Evolutionary conservation across 1,140 invertebrate genomes (phyloP).

Genomic region (Ephestia elutella): DNA sequence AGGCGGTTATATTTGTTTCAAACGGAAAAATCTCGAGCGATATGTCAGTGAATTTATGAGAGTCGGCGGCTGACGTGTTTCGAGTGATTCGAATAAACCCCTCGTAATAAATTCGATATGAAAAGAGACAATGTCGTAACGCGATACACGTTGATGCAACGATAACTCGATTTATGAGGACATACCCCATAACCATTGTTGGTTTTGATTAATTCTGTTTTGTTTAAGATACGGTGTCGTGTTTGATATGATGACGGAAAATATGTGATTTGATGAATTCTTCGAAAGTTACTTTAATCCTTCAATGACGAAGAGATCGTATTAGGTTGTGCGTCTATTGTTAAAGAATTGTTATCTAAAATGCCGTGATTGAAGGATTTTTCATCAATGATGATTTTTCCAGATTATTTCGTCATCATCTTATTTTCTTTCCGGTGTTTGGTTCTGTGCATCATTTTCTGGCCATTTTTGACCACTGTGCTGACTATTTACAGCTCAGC

Average conservation of each 20-base stretch:
- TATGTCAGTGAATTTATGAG: slow-evolving; percentile 62
- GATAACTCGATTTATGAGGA: slow-evolving; percentile 46
- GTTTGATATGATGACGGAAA: not conserved
- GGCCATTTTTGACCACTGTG: no score
- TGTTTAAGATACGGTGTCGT: slow-evolving; percentile 20
- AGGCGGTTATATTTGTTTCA: slow-evolving; percentile 25
- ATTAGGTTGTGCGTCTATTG: no score
- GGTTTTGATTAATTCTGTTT: slow-evolving; percentile 40
- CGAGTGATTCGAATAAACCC: slow-evolving; percentile 48
- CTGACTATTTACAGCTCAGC: no score
- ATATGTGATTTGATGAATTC: no score
- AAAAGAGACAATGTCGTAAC: slow-evolving; percentile 50
- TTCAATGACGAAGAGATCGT: no score
- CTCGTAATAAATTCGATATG: slow-evolving; percentile 51
- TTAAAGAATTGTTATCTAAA: no score
- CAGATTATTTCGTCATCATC: no score
- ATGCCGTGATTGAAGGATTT: no score
- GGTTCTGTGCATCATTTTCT: no score
- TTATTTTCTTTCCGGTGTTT: no score
- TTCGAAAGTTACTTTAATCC: no score
- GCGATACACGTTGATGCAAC: slow-evolving; percentile 45
- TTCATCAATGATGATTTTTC: no score
- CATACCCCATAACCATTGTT: slow-evolving; percentile 28
- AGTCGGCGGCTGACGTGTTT: slow-evolving; percentile 42
- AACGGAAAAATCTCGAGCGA: slow-evolving; percentile 49